phyloP scores from a whole-genome alignment of 2,888 invertebrate species.

The Eupithecia insigniata region DNA sequence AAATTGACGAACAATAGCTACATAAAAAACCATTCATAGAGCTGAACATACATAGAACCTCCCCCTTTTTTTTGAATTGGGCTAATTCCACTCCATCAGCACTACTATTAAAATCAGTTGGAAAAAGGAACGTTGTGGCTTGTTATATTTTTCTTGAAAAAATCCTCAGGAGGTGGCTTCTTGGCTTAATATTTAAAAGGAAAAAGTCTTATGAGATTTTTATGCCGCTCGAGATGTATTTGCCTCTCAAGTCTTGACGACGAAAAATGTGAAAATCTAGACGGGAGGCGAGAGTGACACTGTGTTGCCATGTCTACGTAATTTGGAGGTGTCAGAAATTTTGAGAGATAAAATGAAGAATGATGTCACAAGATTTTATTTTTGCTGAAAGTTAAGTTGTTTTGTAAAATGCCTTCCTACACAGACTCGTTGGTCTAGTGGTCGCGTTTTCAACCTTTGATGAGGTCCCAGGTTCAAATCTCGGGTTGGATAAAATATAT shows the following conservation, averaged over 20 bases:
- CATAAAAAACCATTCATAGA: no score
- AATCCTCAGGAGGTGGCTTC: not conserved
- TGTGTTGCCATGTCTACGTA: conserved; percentile 4
- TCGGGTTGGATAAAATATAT: not conserved
- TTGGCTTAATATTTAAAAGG: conserved; percentile 9
- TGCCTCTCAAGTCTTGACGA: conserved; percentile 18
- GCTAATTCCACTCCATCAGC: no score
- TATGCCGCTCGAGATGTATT: conserved; percentile 15
- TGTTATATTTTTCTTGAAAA: not conserved
- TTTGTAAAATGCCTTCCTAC: not conserved
- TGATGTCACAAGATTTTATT: not conserved
- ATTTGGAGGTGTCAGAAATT: conserved; percentile 14
- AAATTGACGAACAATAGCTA: no score
- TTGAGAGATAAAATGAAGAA: conserved; percentile 7
- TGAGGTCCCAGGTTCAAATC: not conserved
- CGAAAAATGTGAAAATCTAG: conserved; percentile 15
- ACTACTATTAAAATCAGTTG: not conserved
- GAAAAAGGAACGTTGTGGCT: not conserved
- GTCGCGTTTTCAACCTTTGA: no score
- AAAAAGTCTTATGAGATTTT: conserved; percentile 19
- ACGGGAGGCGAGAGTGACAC: conserved; percentile 6
- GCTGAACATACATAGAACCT: no score
- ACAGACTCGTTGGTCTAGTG: no score
- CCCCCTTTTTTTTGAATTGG: no score
- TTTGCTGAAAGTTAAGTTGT: not conserved